These are phyloP conservation scores for Forficula auricularia DNA, from an alignment of 1,140 invertebrate species.

Conservation along the genomic window DNA sequence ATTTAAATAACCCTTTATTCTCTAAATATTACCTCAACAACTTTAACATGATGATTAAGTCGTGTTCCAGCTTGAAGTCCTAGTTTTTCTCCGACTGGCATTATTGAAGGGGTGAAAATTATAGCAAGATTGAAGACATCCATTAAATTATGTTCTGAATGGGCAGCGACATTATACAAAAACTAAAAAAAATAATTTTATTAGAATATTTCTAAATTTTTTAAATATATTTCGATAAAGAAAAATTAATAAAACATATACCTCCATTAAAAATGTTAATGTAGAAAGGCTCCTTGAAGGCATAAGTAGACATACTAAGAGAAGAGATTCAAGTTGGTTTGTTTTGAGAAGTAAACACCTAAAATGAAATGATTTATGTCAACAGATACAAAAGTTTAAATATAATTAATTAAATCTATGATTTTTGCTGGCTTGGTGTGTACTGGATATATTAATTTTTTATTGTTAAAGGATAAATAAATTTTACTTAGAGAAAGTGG, in stretches of 20 bases:
- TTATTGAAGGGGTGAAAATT: slow-evolving; percentile 62
- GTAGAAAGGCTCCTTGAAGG: slow-evolving; percentile 44
- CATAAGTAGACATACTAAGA: slow-evolving; percentile 43
- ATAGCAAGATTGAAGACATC: slow-evolving; percentile 58
- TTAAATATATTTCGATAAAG: not conserved
- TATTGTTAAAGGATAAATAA: too few relatives aligned
- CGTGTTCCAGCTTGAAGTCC: slow-evolving; percentile 20
- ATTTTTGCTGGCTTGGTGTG: too few relatives aligned
- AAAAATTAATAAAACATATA: slow-evolving; percentile 12
- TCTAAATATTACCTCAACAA: slow-evolving; percentile 34
- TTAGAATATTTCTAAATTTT: too few relatives aligned
- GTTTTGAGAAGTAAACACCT: slow-evolving; percentile 23
- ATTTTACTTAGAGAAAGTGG: too few relatives aligned
- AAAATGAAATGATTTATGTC: slow-evolving; percentile 8
- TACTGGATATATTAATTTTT: too few relatives aligned
- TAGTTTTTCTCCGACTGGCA: slow-evolving; percentile 42
- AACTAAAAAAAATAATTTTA: slow-evolving; percentile 27
- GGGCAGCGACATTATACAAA: slow-evolving; percentile 36
- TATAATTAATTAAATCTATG: too few relatives aligned
- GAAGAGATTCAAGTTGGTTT: slow-evolving; percentile 30
- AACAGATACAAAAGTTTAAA: not conserved
- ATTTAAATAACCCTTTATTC: not conserved
- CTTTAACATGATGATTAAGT: slow-evolving; percentile 40
- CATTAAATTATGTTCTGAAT: slow-evolving; percentile 61
- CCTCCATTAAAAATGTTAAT: slow-evolving; percentile 46